Percentiles rank a stretch among this genome's conserved stretches.
phyloP scores from a whole-genome alignment of 2,797 vertebrate species.

The Brachyrhaphis roseni region DNA sequence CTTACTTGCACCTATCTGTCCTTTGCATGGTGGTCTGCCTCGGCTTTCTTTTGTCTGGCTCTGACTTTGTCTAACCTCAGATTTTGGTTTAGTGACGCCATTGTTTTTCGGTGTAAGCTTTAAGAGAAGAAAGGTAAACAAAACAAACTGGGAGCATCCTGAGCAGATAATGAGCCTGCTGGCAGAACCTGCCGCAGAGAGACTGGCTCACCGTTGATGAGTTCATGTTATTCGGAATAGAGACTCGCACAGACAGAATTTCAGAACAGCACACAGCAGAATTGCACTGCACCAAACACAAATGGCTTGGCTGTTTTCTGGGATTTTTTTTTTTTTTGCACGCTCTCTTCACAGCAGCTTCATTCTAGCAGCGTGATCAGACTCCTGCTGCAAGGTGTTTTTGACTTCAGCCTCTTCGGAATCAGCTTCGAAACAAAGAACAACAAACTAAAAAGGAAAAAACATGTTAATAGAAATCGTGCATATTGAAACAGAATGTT shows the following conservation, averaged over 20 bases:
- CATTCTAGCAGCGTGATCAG: slow-evolving; percentile 47
- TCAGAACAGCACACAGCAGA: slow-evolving; percentile 21
- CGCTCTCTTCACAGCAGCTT: slow-evolving; percentile 38
- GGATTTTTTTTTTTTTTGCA: not conserved
- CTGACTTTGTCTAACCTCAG: slow-evolving; percentile 26
- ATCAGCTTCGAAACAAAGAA: slow-evolving; percentile 50
- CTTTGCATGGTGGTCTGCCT: slow-evolving; percentile 31
- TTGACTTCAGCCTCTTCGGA: slow-evolving; percentile 37
- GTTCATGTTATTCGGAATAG: slow-evolving; percentile 22
- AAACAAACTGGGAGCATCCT: slow-evolving; percentile 10
- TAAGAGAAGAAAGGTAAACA: slow-evolving; percentile 33
- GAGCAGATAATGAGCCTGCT: slow-evolving; percentile 24
- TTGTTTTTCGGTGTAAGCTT: slow-evolving; percentile 21
- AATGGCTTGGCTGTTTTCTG: slow-evolving; percentile 43
- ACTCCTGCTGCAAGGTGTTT: slow-evolving; percentile 38
- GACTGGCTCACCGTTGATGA: slow-evolving; percentile 13
- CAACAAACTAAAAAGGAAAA: slow-evolving; percentile 7
- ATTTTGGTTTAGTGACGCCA: slow-evolving; percentile 34
- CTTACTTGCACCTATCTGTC: slow-evolving; percentile 58
- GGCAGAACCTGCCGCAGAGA: slow-evolving; percentile 24
- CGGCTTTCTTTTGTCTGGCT: slow-evolving; percentile 50
- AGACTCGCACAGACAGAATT: slow-evolving; percentile 28
- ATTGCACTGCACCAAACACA: slow-evolving; percentile 46
- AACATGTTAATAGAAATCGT: slow-evolving; percentile 7
- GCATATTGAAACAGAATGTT: slow-evolving; percentile 6